Evolutionary conservation across 2,888 invertebrate species (phyloP).

Genomic region (Adineta ricciae): DNA sequence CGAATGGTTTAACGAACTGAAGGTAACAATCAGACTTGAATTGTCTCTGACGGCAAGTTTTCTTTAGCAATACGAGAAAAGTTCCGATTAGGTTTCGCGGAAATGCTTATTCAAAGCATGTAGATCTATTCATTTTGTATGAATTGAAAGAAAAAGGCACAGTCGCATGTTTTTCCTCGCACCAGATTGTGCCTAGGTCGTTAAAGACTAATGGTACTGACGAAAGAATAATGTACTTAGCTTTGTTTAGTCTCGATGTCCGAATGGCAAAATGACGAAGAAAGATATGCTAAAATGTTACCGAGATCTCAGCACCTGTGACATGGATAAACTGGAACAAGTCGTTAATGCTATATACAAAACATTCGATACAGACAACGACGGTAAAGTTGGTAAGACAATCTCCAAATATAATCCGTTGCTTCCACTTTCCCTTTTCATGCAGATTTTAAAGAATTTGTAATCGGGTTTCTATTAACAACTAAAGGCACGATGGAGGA

Average conservation of each 20-base stretch:
- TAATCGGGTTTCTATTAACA: neutral
- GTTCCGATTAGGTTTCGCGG: neutral
- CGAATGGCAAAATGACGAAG: constrained; percentile 19
- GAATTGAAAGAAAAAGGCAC: neutral
- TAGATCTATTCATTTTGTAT: neutral
- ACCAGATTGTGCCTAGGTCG: neutral
- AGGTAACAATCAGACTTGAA: neutral
- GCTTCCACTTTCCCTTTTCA: too few species aligned
- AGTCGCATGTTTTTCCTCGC: neutral
- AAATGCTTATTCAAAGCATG: neutral
- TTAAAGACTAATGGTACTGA: too few species aligned
- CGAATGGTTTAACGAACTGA: neutral
- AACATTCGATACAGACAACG: neutral
- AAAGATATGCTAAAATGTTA: constrained; percentile 18
- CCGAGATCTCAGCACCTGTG: neutral
- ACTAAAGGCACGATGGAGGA: neutral
- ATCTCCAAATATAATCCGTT: too few species aligned
- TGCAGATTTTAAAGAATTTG: constrained; percentile 4
- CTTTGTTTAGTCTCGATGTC: neutral
- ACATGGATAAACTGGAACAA: constrained; percentile 6
- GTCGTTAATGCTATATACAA: constrained; percentile 13
- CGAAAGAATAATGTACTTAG: too few species aligned
- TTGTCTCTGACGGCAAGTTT: neutral
- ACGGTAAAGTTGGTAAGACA: neutral
- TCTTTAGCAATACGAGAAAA: neutral